A percentile compares a stretch with the other conserved stretches of the same genome.
Conservation (phyloP, 1,140 invertebrate genomes). For the Muscidifurax raptorellus region DNA sequence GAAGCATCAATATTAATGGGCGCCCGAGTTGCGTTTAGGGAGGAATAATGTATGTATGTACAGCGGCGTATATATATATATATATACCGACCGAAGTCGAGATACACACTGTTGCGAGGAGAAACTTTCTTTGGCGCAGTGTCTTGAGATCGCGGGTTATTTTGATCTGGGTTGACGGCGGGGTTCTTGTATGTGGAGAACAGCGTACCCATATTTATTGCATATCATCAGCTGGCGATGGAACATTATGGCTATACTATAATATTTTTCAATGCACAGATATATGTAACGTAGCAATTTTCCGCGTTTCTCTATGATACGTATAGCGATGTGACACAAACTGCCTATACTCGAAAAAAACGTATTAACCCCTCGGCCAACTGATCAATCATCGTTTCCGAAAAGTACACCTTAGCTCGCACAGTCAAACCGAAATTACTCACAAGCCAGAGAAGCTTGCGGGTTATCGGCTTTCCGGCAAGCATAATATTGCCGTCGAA, state of each 20-base stretch:
- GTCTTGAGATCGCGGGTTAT: too few species aligned
- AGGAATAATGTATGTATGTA: slow-evolving; percentile 56
- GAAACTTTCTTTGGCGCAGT: background rate
- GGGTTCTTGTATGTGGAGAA: too few species aligned
- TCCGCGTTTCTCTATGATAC: too few species aligned
- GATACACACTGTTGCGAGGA: background rate
- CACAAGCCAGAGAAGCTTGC: background rate
- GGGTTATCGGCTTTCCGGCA: background rate
- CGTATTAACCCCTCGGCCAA: background rate
- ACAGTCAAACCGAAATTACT: background rate
- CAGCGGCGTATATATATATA: background rate
- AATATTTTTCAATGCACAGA: too few species aligned
- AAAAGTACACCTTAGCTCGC: background rate
- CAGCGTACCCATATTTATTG: too few species aligned
- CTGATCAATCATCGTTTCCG: background rate
- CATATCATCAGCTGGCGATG: too few species aligned
- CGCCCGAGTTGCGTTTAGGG: slow-evolving; percentile 50
- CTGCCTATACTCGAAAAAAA: background rate
- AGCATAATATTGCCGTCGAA: background rate
- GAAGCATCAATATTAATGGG: slow-evolving; percentile 42
- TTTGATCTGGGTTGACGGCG: too few species aligned
- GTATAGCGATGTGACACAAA: too few species aligned
- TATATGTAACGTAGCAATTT: too few species aligned
- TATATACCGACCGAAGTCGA: background rate
- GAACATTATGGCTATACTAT: too few species aligned